phyloP scores from a whole-genome alignment of 2,113 vertebrate genomes.

The Centropus bengalensis region DNA sequence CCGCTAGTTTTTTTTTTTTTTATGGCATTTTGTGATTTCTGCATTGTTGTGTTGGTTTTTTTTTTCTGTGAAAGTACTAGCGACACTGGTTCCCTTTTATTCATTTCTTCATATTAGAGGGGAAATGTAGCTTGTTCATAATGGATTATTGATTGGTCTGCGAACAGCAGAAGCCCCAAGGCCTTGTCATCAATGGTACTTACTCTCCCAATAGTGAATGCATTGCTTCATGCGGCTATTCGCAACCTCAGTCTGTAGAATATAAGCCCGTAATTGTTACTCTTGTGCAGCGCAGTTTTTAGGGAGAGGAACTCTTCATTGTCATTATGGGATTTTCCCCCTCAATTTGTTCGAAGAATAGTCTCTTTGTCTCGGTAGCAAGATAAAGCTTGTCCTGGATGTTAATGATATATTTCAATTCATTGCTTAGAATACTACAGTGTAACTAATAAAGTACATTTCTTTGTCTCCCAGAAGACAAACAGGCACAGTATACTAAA shows the following conservation, averaged over 20 bases:
- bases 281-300: slow-evolving; percentile 58
- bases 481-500: slow-evolving; percentile 40
- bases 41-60: background rate
- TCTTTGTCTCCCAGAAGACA: slow-evolving; percentile 72
- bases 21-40: slow-evolving; percentile 48
- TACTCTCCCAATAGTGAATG: slow-evolving; percentile 85
- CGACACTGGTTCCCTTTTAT: slow-evolving; percentile 79
- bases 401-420: slow-evolving; percentile 79
- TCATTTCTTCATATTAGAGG: slow-evolving; percentile 77
- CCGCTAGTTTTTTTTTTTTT: background rate
- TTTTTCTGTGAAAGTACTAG: slow-evolving; percentile 59
- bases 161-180: slow-evolving; percentile 83
- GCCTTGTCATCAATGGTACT: slow-evolving; percentile 81
- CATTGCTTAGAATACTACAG: slow-evolving; percentile 68
- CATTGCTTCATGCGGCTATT: slow-evolving; percentile 84
- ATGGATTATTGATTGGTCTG: slow-evolving; percentile 94
- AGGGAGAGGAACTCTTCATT: slow-evolving; percentile 77
- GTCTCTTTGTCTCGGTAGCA: slow-evolving; percentile 71
- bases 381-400: slow-evolving; percentile 75
- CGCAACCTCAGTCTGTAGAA: slow-evolving; percentile 65
- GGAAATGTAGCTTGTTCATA: slow-evolving; percentile 88
- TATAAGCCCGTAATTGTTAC: slow-evolving; percentile 77
- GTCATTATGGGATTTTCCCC: slow-evolving; percentile 66
- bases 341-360: slow-evolving; percentile 73
- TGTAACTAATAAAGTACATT: slow-evolving; percentile 61